A percentile compares a stretch with the other conserved stretches of the same genome.
These are phyloP conservation scores for Cremastinae sp. DNA, from an alignment of 2,888 invertebrate genomes.

Conservation along the genomic window DNA sequence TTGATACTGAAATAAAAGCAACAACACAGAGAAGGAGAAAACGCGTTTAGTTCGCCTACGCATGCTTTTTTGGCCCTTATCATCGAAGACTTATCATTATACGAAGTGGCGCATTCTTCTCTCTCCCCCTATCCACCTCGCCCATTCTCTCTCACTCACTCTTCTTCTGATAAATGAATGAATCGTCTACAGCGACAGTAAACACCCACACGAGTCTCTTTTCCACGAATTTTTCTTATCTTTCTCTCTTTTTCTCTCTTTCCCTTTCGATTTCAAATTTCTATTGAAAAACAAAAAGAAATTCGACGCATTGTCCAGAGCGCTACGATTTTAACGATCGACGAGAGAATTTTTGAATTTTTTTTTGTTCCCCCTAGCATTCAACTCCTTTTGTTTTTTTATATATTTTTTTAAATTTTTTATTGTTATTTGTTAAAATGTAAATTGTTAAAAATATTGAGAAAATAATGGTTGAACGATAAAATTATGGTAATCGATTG, in stretches of 20 bases:
- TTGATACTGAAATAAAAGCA: conserved; percentile 40
- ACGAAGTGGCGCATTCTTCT: conserved; percentile 58
- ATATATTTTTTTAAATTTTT: too few relatives aligned
- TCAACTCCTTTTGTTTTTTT: too few relatives aligned
- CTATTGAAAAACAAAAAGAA: neutral
- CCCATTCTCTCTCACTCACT: conserved; percentile 2
- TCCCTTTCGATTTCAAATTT: conserved; percentile 29
- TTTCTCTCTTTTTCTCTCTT: conserved; percentile 10
- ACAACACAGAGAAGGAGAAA: conserved; percentile 11
- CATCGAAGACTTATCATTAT: conserved; percentile 57
- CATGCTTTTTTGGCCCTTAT: conserved; percentile 50
- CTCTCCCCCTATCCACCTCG: conserved; percentile 25
- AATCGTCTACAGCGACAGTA: conserved; percentile 39
- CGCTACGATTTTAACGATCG: conserved; percentile 12
- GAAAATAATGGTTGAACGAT: too few relatives aligned
- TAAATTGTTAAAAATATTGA: too few relatives aligned
- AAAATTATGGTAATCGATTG: too few relatives aligned
- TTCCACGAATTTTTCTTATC: conserved; percentile 22
- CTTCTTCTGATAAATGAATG: conserved; percentile 44
- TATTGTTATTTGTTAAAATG: too few relatives aligned
- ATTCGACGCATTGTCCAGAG: conserved; percentile 14
- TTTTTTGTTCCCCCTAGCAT: too few relatives aligned
- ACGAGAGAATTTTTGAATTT: neutral
- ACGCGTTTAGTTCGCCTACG: conserved; percentile 50
- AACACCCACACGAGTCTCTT: conserved; percentile 32